Conservation (phyloP, 2,113 vertebrate species). For the Eupsittula cactorum region DNA sequence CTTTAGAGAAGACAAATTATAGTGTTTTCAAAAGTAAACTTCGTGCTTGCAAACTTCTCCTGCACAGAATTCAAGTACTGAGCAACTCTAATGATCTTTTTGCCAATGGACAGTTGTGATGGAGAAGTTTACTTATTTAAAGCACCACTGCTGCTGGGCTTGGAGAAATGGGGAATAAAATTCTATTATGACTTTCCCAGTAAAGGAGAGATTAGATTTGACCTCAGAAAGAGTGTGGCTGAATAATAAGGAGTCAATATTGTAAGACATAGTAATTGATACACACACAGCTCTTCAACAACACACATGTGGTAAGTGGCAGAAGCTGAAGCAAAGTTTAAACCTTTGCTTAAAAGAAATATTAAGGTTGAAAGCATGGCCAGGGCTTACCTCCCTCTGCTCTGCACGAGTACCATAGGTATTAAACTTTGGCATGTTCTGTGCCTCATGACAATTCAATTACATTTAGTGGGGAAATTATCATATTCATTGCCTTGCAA, state of each 20-base stretch:
- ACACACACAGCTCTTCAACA: background rate
- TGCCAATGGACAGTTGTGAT: background rate
- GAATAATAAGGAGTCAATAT: background rate
- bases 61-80: background rate
- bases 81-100: background rate
- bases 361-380: background rate
- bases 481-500: slow-evolving; percentile 29
- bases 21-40: background rate
- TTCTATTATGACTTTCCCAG: background rate
- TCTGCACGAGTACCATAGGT: background rate
- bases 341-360: background rate
- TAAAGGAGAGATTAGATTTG: background rate
- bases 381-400: background rate
- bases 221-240: background rate
- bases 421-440: background rate
- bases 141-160: background rate
- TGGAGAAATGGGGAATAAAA: background rate
- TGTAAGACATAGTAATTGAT: background rate
- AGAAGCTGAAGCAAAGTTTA: background rate
- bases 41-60: background rate
- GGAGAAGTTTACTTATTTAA: background rate
- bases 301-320: background rate
- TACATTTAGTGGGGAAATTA: slow-evolving; percentile 26
- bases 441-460: slow-evolving; percentile 30
- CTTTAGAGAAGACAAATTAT: background rate